Evolutionary conservation across 2,888 invertebrate genomes (phyloP).

Genomic region (Cerastis rubricosa): DNA sequence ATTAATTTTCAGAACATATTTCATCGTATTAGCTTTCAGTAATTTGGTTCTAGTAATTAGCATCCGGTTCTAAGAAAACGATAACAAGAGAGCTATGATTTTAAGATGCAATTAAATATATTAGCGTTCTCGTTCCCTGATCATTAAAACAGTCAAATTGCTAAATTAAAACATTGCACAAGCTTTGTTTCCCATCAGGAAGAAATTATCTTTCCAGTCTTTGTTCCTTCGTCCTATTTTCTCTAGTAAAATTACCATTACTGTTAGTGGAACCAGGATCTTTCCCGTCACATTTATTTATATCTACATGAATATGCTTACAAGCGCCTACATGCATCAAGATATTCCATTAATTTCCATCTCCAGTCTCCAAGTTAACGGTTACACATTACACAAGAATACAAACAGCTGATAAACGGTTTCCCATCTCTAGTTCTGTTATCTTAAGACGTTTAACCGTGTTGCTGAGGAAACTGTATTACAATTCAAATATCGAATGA

Average conservation of each 20-base stretch:
- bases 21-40: constrained; percentile 3
- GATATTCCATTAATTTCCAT: constrained; percentile 62
- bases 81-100: constrained; percentile 32
- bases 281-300: constrained; percentile 58
- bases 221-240: constrained; percentile 42
- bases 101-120: constrained; percentile 54
- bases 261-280: constrained; percentile 53
- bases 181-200: constrained; percentile 4
- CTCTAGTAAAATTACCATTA: constrained; percentile 38
- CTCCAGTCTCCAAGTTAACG: constrained; percentile 50
- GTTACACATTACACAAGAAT: constrained; percentile 56
- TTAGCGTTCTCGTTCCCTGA: constrained; percentile 33
- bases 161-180: constrained; percentile 21
- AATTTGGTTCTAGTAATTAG: constrained; percentile 31
- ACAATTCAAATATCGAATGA: background rate
- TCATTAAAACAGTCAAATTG: constrained; percentile 20
- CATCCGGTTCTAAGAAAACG: constrained; percentile 49
- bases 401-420: constrained; percentile 60
- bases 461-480: constrained; percentile 26
- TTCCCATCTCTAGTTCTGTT: constrained; percentile 49
- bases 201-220: constrained; percentile 2
- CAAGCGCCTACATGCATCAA: constrained; percentile 51
- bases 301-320: constrained; percentile 58
- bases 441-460: constrained; percentile 41
- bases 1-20: constrained; percentile 25